Evolutionary conservation across 2,113 vertebrate genomes (phyloP).

Genomic region (Sula dactylatra): DNA sequence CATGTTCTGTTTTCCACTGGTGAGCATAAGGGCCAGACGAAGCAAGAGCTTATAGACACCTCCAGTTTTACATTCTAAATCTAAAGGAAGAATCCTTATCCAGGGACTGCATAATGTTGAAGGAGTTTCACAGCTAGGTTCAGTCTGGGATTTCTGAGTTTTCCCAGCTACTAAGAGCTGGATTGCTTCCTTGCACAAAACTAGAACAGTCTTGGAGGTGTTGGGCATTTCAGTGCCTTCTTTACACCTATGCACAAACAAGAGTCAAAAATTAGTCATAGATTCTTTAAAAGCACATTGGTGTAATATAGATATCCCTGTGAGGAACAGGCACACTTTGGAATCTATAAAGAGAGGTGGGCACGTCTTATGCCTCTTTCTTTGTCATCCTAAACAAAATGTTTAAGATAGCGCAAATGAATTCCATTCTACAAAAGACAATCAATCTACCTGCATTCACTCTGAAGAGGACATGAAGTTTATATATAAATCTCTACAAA

Average conservation of each 20-base stretch:
- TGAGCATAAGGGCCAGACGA: background rate
- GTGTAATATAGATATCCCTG: background rate
- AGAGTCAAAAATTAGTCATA: background rate
- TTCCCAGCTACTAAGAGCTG: background rate
- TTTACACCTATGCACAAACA: background rate
- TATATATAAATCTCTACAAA: background rate
- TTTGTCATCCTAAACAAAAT: background rate
- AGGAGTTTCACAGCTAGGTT: background rate
- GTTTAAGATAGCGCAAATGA: background rate
- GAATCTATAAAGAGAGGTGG: background rate
- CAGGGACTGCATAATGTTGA: background rate
- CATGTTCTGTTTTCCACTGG: background rate
- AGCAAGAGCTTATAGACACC: background rate
- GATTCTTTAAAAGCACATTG: background rate
- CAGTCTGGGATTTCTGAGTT: background rate
- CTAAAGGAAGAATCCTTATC: background rate
- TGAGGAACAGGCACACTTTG: background rate
- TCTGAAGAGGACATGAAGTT: background rate
- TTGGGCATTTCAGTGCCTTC: background rate
- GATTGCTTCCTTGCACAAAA: background rate
- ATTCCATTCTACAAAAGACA: background rate
- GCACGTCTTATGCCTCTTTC: background rate
- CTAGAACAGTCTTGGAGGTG: background rate
- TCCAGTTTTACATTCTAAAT: background rate
- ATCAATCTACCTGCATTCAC: background rate